Base-by-base conservation (phyloP, 2,797 vertebrate species). In the Mionectes olivaceus region DNA sequence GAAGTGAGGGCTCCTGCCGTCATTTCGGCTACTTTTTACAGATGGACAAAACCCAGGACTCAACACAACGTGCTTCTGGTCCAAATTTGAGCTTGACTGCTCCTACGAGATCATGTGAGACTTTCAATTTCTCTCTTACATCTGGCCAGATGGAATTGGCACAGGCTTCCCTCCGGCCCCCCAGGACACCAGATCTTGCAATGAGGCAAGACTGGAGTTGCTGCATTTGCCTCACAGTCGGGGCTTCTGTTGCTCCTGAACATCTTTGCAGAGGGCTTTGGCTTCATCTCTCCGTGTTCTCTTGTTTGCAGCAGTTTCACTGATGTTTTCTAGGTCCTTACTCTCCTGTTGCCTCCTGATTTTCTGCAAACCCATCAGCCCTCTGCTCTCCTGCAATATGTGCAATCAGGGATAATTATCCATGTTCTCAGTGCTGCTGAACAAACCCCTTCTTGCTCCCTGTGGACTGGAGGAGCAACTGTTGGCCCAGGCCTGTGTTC, bases 11-110 rank as follows among this genome's bases (percentile, higher is more conserved):
- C 89, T 96, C 91, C 89, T 91, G 87, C 79, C 0, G 1, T 85
- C 61, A 59, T 59, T 89, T 89, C 89, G 95, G 89, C 89, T 94
- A 81, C 89, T 91, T 85, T 89, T 87, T 93, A 83, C 84, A 93
- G 91, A 92, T n/a, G 84, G 63, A 91, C 87, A 88, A 81, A 95
- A 56, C 81, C 93, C 64, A 74, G 49, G 87, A 77, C 67, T 82
- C 91, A 37, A n/a, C 68, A 65, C 50, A 95, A 75, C 12, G 7
- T 44, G 69, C 39, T 93, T 87, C 68, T 82, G 64, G 79, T 91
- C 73, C 89, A 75, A 47, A 89, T 83, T 93, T 82, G 92, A 92
- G 89, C 76, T 44, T 65, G 84, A 89, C 83, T 65, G 69, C 77
- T 96, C 79, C 89, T 92, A 28, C 32, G 52, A 85, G 69, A 86